Evolutionary conservation across 2,797 vertebrate species (phyloP), one percentile per base, ranked within the genome.

Genomic region (Danio choprae): DNA sequence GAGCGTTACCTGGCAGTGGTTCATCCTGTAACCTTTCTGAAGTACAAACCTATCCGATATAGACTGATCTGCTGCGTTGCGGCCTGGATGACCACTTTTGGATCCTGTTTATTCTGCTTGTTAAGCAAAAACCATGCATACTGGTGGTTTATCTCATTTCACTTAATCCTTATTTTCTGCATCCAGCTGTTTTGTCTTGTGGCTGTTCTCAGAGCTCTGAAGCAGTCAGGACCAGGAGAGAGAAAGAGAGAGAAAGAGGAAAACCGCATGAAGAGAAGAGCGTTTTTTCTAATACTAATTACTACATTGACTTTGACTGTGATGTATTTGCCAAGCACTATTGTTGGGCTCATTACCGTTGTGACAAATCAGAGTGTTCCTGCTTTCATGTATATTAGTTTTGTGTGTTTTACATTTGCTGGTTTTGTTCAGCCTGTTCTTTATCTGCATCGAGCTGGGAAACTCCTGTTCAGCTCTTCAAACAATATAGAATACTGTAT

Each of bases 221-320:
- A n/a, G n/a, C n/a, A n/a, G n/a, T n/a, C n/a, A n/a, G n/a, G n/a
- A n/a, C n/a, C n/a, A n/a, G n/a, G n/a, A n/a, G n/a, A n/a, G n/a
- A n/a, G n/a, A n/a, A n/a, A n/a, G n/a, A n/a, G n/a, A n/a, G n/a
- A n/a, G n/a, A n/a, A n/a, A n/a, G n/a, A n/a, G n/a, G n/a, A n/a
- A n/a, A n/a, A n/a, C n/a, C n/a, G n/a, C n/a, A n/a, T n/a, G n/a
- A n/a, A n/a, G n/a, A n/a, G n/a, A n/a, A n/a, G n/a, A n/a, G n/a
- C n/a, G n/a, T n/a, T n/a, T n/a, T 44, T 44, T 65, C 63, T 91
- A 84, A 89, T 84, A 60, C 2, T 71, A 1, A 36, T 55, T 1
- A 62, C 43, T 80, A 85, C 41, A 20, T 44, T 65, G 10, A 65
- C 12, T 46, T 44, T 65, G n/a, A n/a, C n/a, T 22, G 18, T 65